Evolutionary conservation across 2,113 vertebrate species (phyloP), one percentile per base, ranked within the genome.

Genomic region (Microcebus ravelobensis): DNA sequence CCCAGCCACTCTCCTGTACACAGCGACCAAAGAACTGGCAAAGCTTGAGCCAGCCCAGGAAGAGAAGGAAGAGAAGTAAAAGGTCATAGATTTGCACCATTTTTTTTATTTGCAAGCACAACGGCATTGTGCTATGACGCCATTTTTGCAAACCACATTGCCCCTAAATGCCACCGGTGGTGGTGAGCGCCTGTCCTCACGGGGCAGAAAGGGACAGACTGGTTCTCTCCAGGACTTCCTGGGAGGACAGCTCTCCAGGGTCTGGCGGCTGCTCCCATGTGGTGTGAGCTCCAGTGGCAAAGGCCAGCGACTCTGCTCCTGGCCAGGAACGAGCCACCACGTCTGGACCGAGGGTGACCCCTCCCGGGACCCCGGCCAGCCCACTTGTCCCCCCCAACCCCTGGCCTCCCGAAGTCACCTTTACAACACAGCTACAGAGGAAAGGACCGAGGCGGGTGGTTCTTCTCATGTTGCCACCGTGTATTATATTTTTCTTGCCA

Each of bases 31-130:
- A 9, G 48, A 90, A 55, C 13, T 27, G 36, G 27, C 8, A 90
- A 82, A 71, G 29, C 6, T 55, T 68, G 20, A 95, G 27, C 34
- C 70, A 88, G 57, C 17, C n/a, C 36, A 36, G 8, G 21, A 8
- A 70, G 50, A 57, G 9, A 85, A 96, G 10, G 21, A 83, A 93
- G 48, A 61, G n/a, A 87, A 71, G 61, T 74, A n/a, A 74, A 48
- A 48, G 15, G 36, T 50, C 25, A 65, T 7, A 68, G 77, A 45
- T 21, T 77, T 50, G 13, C 3, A 39, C 3, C 31, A 61, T 15
- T n/a, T 65, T 45, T 45, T 45, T 91, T 57, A 34, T 17, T 87
- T 23, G 15, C n/a, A 71, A 73, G 17, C 1, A 63, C n/a, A 68
- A 3, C 0, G 8, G 34, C 36, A 63, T 31, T 42, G n/a, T 25